Evolutionary conservation across 2,797 vertebrate genomes (phyloP).

Genomic region (Vireo griseus): DNA sequence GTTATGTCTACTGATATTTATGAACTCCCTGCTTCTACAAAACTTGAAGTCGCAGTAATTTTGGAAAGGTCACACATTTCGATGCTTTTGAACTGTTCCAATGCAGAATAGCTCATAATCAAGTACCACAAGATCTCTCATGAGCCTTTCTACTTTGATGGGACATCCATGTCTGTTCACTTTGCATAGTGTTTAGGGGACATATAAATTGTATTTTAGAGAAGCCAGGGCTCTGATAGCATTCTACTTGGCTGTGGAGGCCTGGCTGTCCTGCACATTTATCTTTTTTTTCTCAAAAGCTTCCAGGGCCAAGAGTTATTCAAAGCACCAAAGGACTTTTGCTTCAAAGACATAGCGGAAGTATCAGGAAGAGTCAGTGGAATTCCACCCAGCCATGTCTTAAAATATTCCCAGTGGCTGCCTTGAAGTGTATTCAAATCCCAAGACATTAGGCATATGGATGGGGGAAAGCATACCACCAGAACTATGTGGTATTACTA

Average conservation of each 20-base stretch:
- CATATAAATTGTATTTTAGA: not conserved
- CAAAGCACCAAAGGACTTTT: not conserved
- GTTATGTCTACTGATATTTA: not conserved
- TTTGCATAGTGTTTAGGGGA: not conserved
- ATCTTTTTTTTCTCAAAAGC: not conserved
- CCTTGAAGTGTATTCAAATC: not conserved
- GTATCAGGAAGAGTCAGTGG: not conserved
- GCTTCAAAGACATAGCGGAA: not conserved
- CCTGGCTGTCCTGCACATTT: not conserved
- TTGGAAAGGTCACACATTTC: not conserved
- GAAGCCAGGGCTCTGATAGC: not conserved
- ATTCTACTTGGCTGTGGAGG: not conserved
- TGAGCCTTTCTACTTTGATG: not conserved
- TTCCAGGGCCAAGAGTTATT: not conserved
- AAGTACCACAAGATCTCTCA: not conserved
- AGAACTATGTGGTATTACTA: not conserved
- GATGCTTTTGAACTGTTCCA: not conserved
- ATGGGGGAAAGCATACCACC: not conserved
- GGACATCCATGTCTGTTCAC: not conserved
- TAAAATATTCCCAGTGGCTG: not conserved
- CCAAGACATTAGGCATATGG: not conserved
- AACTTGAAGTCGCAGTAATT: not conserved
- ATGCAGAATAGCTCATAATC: not conserved
- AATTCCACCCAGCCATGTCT: not conserved
- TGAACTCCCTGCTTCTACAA: not conserved